phyloP scores from a whole-genome alignment of 2,888 invertebrate genomes.

The Polymixis lichenea region DNA sequence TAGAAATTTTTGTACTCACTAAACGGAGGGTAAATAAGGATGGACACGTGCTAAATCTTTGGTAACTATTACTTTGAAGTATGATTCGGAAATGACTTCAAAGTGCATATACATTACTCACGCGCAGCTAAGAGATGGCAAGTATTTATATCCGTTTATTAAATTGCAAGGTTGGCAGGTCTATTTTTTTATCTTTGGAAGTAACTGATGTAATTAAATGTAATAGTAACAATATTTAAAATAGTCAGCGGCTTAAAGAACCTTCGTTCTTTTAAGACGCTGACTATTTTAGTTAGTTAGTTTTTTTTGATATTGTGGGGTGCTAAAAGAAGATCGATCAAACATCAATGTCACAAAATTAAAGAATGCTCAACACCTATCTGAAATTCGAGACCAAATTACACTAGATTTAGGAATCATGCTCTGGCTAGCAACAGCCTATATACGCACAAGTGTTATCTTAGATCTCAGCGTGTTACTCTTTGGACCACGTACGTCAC shows the following conservation, averaged over 20 bases:
- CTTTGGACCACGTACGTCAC: slow-evolving; percentile 43
- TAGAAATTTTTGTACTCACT: slow-evolving; percentile 35
- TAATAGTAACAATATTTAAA: background rate
- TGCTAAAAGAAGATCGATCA: background rate
- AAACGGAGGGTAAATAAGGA: slow-evolving; percentile 46
- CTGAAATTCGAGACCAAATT: background rate
- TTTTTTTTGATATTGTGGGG: background rate
- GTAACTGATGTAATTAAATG: too few relatives aligned
- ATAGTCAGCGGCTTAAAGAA: background rate
- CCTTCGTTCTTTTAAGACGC: too few relatives aligned
- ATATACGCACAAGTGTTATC: slow-evolving; percentile 4
- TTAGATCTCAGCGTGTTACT: slow-evolving; percentile 27
- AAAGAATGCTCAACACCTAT: background rate
- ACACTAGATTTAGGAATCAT: slow-evolving; percentile 6
- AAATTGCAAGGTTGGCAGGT: background rate
- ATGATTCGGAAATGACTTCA: slow-evolving; percentile 36
- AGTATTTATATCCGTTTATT: slow-evolving; percentile 1
- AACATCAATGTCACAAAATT: background rate
- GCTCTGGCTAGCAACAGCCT: slow-evolving; percentile 16
- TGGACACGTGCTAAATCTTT: slow-evolving; percentile 41
- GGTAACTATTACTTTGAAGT: slow-evolving; percentile 42
- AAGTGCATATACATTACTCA: slow-evolving; percentile 25
- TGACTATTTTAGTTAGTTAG: too few relatives aligned
- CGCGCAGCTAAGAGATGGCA: background rate
- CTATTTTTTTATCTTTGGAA: background rate